Conservation (phyloP, 2,113 vertebrate species). For the Brachyhypopomus occidentalis region DNA sequence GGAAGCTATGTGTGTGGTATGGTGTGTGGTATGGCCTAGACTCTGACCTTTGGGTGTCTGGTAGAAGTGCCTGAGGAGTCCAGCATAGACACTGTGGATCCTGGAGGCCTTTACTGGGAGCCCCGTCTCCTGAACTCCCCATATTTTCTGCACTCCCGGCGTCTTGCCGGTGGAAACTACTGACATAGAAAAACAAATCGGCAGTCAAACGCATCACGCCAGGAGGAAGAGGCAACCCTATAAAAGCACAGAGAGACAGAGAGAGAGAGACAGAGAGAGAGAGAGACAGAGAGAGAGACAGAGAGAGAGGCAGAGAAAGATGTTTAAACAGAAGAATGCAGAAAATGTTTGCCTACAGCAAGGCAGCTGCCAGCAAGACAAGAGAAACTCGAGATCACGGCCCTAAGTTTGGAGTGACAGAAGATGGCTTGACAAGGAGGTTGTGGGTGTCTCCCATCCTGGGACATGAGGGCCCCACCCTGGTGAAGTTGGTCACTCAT, state of each 20-base stretch:
- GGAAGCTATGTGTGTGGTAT: conserved; percentile 25
- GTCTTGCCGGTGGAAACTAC: conserved; percentile 33
- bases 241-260: conserved; percentile 21
- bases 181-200: conserved; percentile 44
- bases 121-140: conserved; percentile 22
- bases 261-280: neutral
- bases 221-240: conserved; percentile 26
- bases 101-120: conserved; percentile 6
- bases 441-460: neutral
- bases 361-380: neutral
- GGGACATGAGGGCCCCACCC: neutral
- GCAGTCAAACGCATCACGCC: conserved; percentile 27
- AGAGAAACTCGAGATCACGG: conserved; percentile 1
- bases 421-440: conserved; percentile 17
- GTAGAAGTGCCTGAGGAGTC: conserved; percentile 23
- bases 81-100: conserved; percentile 27
- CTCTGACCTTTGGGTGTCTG: conserved; percentile 40
- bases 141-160: conserved; percentile 34
- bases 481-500: conserved; percentile 6
- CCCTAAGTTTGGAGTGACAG: conserved; percentile 21
- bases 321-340: conserved; percentile 38
- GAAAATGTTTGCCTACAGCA: conserved; percentile 27
- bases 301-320: conserved; percentile 10
- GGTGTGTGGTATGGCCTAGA: conserved; percentile 39
- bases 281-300: conserved; percentile 6